These are phyloP conservation scores for Pyrgilauda ruficollis DNA, from an alignment of 2,113 vertebrate genomes.

Conservation along the genomic window DNA sequence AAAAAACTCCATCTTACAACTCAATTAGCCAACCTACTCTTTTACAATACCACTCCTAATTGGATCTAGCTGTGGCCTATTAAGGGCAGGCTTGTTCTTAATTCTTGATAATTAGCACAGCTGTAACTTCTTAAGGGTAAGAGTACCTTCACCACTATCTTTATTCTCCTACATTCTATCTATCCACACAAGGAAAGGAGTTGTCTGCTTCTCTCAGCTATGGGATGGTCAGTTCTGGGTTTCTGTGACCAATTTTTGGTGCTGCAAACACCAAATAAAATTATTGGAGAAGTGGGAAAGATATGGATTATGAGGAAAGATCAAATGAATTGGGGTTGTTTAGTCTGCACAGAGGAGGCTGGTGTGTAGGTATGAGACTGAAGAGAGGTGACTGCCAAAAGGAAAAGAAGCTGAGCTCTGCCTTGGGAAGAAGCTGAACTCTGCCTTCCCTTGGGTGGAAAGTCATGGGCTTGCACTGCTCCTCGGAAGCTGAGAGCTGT, in stretches of 20 bases:
- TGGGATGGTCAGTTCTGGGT: neutral
- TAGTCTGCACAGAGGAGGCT: neutral
- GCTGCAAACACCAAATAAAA: neutral
- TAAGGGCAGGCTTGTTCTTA: no score
- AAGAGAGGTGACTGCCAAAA: neutral
- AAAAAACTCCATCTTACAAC: no score
- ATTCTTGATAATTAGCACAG: no score
- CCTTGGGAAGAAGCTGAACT: neutral
- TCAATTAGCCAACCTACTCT: no score
- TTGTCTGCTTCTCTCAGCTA: neutral
- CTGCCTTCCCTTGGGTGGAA: neutral
- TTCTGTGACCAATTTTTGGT: neutral
- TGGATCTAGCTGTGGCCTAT: no score
- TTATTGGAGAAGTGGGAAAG: neutral
- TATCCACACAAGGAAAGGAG: neutral
- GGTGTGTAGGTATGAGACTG: rapidly evolving
- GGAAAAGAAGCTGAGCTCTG: neutral
- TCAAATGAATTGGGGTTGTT: neutral
- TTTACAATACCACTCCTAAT: no score
- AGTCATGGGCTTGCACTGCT: neutral
- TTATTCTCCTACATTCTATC: no score
- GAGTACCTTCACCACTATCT: no score
- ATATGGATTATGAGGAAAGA: neutral
- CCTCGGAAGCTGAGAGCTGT: neutral
- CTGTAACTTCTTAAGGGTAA: no score